phyloP scores from a whole-genome alignment of 2,113 vertebrate species.

The Brienomyrus brachyistius region DNA sequence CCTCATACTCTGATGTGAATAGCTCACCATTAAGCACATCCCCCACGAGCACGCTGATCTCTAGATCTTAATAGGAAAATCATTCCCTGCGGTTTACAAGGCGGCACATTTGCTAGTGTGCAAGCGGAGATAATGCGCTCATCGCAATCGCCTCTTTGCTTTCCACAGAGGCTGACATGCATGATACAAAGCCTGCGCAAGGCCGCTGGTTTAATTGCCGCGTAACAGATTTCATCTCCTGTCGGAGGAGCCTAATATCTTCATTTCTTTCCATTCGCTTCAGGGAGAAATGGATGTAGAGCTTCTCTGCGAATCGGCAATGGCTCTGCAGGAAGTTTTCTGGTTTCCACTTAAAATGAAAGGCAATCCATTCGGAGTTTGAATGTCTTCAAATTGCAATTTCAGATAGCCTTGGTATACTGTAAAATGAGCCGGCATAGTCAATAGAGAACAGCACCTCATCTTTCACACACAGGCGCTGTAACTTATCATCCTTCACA shows the following conservation, averaged over 20 bases:
- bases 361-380: neutral
- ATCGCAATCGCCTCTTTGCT: constrained; percentile 17
- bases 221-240: neutral
- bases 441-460: neutral
- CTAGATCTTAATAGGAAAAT: constrained; percentile 1
- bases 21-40: constrained; percentile 2
- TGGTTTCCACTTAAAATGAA: neutral
- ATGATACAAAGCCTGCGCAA: neutral
- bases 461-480: neutral
- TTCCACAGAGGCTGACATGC: constrained; percentile 9
- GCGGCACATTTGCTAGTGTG: constrained; percentile 23
- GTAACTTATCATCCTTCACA: neutral
- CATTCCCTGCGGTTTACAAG: constrained; percentile 16
- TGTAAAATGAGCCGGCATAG: neutral
- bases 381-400: neutral
- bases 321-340: neutral
- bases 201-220: neutral
- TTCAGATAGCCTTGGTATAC: neutral
- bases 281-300: neutral
- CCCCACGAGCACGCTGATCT: neutral
- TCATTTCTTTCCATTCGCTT: neutral
- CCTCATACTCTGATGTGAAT: neutral
- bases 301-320: neutral
- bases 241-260: constrained; percentile 17
- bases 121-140: constrained; percentile 15